phyloP scores from a whole-genome alignment of 2,888 invertebrate species.

The Tridacna gigas region DNA sequence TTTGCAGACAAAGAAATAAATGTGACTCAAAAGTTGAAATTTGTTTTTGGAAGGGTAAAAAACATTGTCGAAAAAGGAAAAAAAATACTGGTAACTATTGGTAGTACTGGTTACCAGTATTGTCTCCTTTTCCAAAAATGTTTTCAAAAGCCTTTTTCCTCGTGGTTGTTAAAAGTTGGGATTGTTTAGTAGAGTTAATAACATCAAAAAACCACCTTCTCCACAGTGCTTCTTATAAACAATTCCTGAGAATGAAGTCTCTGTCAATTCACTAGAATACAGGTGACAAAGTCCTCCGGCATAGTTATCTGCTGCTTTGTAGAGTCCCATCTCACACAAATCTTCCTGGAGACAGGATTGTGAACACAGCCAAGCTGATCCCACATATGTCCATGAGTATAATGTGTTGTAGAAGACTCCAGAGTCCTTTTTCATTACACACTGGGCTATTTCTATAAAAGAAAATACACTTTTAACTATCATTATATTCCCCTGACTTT shows the following conservation, averaged over 20 bases:
- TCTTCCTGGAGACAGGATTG: slow-evolving; percentile 1
- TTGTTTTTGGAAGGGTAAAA: no score
- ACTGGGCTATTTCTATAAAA: not conserved
- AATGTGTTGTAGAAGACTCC: slow-evolving; percentile 1
- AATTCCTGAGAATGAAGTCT: not conserved
- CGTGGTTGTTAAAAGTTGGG: no score
- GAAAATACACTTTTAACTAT: not conserved
- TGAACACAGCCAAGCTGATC: slow-evolving; percentile 7
- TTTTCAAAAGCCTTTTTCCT: no score
- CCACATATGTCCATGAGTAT: not conserved
- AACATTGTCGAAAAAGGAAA: no score
- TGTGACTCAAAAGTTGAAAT: no score
- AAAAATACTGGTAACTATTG: no score
- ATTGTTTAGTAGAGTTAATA: no score
- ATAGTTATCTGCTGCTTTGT: not conserved
- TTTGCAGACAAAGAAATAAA: no score
- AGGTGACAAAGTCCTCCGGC: not conserved
- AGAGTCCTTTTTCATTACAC: not conserved
- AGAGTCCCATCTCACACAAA: not conserved
- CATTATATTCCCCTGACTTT: no score
- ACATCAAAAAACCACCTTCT: not conserved
- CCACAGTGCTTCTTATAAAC: not conserved
- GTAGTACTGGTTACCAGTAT: no score
- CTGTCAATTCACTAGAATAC: not conserved
- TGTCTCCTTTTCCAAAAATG: no score